Evolutionary conservation across 2,888 invertebrate genomes (phyloP).

Genomic region (Periphyllus acericola): DNA sequence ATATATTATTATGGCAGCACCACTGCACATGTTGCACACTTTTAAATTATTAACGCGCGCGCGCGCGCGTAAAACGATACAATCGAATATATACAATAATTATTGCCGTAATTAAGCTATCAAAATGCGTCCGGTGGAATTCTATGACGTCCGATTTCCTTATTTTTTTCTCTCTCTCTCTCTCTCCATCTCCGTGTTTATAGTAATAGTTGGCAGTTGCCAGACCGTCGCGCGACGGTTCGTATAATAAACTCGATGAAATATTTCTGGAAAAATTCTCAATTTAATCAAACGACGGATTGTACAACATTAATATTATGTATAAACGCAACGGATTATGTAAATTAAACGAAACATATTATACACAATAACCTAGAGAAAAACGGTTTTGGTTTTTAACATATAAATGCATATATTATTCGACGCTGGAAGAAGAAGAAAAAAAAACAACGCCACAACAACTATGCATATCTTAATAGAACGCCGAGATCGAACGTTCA

Average conservation of each 20-base stretch:
- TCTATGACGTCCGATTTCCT: neutral
- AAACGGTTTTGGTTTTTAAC: constrained; percentile 45
- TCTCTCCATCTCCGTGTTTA: neutral
- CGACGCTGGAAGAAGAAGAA: neutral
- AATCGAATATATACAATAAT: constrained; percentile 26
- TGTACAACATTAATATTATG: constrained; percentile 14
- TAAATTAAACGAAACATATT: constrained; percentile 35
- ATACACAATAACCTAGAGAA: constrained; percentile 24
- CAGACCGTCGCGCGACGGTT: neutral
- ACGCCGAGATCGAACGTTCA: no score
- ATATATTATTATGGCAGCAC: no score
- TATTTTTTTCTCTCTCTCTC: neutral
- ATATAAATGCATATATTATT: constrained; percentile 40
- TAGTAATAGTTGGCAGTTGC: no score
- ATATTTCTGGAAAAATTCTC: constrained; percentile 34
- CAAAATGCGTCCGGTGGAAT: constrained; percentile 16
- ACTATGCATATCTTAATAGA: constrained; percentile 24
- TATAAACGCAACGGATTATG: constrained; percentile 26
- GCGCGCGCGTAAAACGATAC: neutral
- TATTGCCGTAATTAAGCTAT: constrained; percentile 35
- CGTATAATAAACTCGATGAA: constrained; percentile 13
- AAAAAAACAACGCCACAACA: neutral
- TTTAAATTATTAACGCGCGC: neutral
- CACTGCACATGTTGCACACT: neutral
- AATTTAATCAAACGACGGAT: constrained; percentile 20